Percentiles rank a stretch among this genome's conserved stretches.
Conservation (phyloP, 2,797 vertebrate genomes). For the Cygnus olor region DNA sequence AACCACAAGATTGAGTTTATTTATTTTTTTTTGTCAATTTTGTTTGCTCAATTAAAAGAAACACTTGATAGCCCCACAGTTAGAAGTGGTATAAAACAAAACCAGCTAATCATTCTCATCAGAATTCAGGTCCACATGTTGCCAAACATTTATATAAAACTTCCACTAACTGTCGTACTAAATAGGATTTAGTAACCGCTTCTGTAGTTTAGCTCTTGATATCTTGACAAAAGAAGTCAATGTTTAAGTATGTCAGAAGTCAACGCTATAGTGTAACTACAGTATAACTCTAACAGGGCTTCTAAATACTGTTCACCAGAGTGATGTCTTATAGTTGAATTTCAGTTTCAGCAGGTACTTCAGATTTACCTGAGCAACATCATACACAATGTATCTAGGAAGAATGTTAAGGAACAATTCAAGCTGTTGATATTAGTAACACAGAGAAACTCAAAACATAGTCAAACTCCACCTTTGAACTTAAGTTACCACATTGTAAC, state of each 20-base stretch:
- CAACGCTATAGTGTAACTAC: constrained; percentile 39
- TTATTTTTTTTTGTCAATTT: neutral
- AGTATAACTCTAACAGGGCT: constrained; percentile 33
- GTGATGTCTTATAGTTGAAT: constrained; percentile 95
- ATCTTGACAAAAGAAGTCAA: constrained; percentile 42
- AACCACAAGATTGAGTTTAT: neutral
- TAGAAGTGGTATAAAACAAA: constrained; percentile 48
- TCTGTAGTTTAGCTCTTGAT: constrained; percentile 33
- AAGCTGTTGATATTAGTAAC: neutral
- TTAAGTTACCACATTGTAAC: neutral
- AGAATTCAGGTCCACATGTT: constrained; percentile 35
- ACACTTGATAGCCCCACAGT: constrained; percentile 22
- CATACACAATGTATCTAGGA: constrained; percentile 96
- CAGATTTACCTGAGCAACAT: constrained; percentile 93
- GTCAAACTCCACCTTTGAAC: neutral
- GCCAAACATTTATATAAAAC: constrained; percentile 50
- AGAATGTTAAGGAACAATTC: constrained; percentile 81
- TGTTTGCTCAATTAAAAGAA: constrained; percentile 48
- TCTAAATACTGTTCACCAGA: constrained; percentile 87
- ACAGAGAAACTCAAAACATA: neutral
- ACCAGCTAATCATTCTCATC: constrained; percentile 16
- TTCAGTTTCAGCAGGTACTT: constrained; percentile 98
- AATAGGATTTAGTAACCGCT: constrained; percentile 56
- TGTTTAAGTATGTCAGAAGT: constrained; percentile 3
- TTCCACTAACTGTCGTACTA: constrained; percentile 54